Conservation (phyloP, 2,888 invertebrate species). For the Habrosyne pyritoides region DNA sequence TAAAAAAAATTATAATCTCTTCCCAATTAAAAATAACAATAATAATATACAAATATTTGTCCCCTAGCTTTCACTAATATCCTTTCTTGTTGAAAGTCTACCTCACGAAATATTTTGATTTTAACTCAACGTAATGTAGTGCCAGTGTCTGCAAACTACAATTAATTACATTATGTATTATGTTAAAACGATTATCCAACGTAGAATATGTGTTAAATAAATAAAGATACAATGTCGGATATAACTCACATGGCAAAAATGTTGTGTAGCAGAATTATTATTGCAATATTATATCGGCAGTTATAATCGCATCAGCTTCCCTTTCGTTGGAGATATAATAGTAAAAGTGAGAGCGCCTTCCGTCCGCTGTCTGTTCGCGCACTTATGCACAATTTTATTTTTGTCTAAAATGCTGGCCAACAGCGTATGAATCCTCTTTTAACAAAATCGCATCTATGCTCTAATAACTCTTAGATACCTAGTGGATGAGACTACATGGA, state of each 20-base stretch:
- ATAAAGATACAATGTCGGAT: not conserved
- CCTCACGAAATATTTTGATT: no score
- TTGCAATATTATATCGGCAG: conserved; percentile 37
- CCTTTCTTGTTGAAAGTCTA: no score
- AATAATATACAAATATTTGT: no score
- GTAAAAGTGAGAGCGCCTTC: conserved; percentile 62
- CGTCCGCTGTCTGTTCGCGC: conserved; percentile 20
- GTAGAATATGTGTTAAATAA: not conserved
- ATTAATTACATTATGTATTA: no score
- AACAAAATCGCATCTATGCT: conserved; percentile 2
- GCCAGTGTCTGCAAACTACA: no score
- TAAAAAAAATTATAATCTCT: no score
- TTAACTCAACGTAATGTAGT: no score
- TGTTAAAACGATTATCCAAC: conserved; percentile 6
- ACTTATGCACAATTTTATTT: conserved; percentile 13
- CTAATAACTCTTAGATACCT: conserved; percentile 11
- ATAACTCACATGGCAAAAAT: not conserved
- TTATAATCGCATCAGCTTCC: conserved; percentile 58
- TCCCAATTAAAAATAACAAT: no score
- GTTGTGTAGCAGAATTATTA: conserved; percentile 17
- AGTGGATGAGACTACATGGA: conserved; percentile 25
- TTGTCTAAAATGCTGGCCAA: conserved; percentile 21
- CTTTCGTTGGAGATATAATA: conserved; percentile 56
- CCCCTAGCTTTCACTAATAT: no score
- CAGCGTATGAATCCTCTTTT: conserved; percentile 15